Percentiles rank a stretch among this genome's conserved stretches.
Evolutionary conservation across 2,797 vertebrate species (phyloP).

Genomic region (Poeciliopsis turneri): DNA sequence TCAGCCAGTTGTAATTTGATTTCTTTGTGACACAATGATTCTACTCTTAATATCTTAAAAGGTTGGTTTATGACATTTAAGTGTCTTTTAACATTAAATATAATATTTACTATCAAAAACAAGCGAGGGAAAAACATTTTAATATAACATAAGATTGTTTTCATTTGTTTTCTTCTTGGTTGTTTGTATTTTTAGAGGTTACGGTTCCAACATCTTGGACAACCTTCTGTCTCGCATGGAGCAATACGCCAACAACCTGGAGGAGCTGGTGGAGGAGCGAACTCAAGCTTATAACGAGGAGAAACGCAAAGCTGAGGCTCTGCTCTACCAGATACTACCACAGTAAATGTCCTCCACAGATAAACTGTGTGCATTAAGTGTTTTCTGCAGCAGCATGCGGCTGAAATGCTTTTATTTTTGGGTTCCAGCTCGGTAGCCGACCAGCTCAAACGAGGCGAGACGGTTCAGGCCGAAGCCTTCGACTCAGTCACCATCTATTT

Average conservation of each 20-base stretch:
- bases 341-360: slow-evolving; percentile 48
- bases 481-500: slow-evolving; percentile 96
- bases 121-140: background rate
- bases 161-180: background rate
- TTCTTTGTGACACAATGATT: background rate
- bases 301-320: slow-evolving; percentile 90
- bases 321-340: slow-evolving; percentile 94
- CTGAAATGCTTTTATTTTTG: slow-evolving; percentile 7
- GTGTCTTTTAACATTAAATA: background rate
- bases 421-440: slow-evolving; percentile 89
- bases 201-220: slow-evolving; percentile 89
- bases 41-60: background rate
- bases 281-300: slow-evolving; percentile 94
- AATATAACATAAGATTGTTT: background rate
- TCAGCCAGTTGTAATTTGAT: background rate
- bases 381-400: background rate
- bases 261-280: slow-evolving; percentile 93
- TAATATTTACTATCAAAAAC: background rate
- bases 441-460: slow-evolving; percentile 92
- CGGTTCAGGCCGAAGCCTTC: slow-evolving; percentile 91
- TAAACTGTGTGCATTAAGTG: slow-evolving; percentile 28
- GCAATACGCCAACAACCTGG: slow-evolving; percentile 94
- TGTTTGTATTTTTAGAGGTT: slow-evolving; percentile 51
- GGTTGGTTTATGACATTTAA: background rate
- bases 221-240: slow-evolving; percentile 94